Evolutionary conservation across 2,113 vertebrate species (phyloP), one percentile per base, ranked within the genome.

Genomic region (Pseudopipra pipra): DNA sequence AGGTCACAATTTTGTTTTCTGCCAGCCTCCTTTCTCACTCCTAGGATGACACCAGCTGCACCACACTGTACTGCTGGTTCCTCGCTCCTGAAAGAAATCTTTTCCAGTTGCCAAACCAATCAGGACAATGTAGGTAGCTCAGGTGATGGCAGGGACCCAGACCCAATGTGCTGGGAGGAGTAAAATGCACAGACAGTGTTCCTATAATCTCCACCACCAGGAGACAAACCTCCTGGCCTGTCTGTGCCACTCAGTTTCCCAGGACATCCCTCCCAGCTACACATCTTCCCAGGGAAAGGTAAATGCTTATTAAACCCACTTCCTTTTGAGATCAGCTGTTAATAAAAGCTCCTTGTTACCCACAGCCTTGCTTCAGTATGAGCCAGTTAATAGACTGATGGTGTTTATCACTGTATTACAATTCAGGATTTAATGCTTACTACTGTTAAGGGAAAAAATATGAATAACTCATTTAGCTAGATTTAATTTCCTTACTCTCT

Each of bases 1-100:
- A 96, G 92, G 94, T 94, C 92, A 95, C 88, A 87, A 43, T 87
- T 83, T 47, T 59, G 11, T 66, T 67, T 89, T 94, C 56, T 81
- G 56, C 39, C 76, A 86, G 73, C 27, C 63, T 65, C 59, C 35
- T 51, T 93, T 92, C 88, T 90, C 86, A 70, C 86, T 92, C 72
- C 73, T 75, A 89, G 84, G 73, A 90, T 85, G 68, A 87, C 62
- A 95, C 73, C 83, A 92, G 92, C 80, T 94, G 93, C 35, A 84
- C 82, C 49, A 37, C 18, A 2, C 11, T 49, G 43, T 88, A 61
- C 68, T 88, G 78, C 59, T 91, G 67, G 68, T 65, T 93, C 41
- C 37, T 81, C 5, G 7, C 27, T 75, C 68, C 52, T 75, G 39
- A 90, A 75, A 74, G 43, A 55, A 88, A 15, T 54, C 59, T 55